These are phyloP conservation scores for Podabrus alpinus DNA, from an alignment of 2,888 invertebrate genomes.

Conservation along the genomic window DNA sequence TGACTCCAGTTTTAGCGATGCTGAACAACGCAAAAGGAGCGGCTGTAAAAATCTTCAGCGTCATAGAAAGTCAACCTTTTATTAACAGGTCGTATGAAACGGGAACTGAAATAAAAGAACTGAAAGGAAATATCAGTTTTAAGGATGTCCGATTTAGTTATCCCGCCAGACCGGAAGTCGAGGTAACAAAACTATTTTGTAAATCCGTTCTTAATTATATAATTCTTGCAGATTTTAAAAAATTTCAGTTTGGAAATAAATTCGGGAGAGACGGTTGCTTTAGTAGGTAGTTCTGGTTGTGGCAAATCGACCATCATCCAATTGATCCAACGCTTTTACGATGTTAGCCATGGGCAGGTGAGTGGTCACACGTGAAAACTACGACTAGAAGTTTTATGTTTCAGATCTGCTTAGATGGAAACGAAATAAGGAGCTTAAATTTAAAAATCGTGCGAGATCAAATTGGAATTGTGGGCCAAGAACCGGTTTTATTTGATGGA, in stretches of 20 bases:
- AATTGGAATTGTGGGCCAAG: conserved; percentile 90
- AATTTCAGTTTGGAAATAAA: conserved; percentile 68
- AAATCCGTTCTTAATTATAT: background rate
- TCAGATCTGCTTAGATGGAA: conserved; percentile 66
- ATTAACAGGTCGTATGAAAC: conserved; percentile 55
- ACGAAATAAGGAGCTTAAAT: conserved; percentile 73
- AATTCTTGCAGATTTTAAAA: conserved; percentile 59
- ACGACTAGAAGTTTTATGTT: background rate
- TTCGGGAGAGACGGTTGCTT: conserved; percentile 74
- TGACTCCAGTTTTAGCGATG: background rate
- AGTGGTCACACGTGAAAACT: conserved; percentile 34
- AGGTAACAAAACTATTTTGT: conserved; percentile 51
- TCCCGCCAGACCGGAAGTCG: background rate
- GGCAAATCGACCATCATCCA: conserved; percentile 80
- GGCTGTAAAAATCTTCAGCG: background rate
- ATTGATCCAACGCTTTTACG: conserved; percentile 74
- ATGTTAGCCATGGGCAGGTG: conserved; percentile 67
- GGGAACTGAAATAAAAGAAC: conserved; percentile 39
- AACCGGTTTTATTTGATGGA: conserved; percentile 84
- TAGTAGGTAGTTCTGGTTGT: conserved; percentile 74
- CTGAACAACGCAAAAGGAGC: background rate
- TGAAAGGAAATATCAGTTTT: background rate
- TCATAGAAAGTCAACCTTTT: background rate
- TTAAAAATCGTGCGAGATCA: conserved; percentile 78
- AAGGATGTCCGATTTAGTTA: background rate